phyloP scores from a whole-genome alignment of 1,140 invertebrate genomes.

The Drosophila simulans region DNA sequence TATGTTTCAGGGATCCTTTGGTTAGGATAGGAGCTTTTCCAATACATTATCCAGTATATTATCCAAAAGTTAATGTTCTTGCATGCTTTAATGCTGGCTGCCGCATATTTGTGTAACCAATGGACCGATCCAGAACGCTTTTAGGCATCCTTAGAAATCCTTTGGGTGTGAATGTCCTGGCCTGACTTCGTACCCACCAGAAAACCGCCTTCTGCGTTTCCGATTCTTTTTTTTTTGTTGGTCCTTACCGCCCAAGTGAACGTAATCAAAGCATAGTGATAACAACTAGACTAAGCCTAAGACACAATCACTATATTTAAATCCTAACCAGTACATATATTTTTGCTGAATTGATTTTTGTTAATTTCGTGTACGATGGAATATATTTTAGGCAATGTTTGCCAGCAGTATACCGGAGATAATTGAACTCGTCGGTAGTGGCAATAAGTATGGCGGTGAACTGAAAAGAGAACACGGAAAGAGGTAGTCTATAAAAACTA shows the following conservation, averaged over 20 bases:
- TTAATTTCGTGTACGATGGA: constrained; percentile 61
- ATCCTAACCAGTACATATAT: constrained; percentile 45
- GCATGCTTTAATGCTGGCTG: constrained; percentile 82
- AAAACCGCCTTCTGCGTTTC: background rate
- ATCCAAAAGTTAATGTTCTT: constrained; percentile 53
- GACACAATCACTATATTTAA: constrained; percentile 45
- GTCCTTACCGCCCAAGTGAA: constrained; percentile 5
- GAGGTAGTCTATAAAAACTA: constrained; percentile 89
- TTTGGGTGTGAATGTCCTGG: constrained; percentile 59
- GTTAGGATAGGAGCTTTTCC: constrained; percentile 20
- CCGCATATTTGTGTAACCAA: constrained; percentile 60
- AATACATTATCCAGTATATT: constrained; percentile 22
- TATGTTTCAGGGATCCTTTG: constrained; percentile 16
- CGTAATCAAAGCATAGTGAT: constrained; percentile 21
- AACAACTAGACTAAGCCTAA: constrained; percentile 53
- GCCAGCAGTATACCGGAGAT: constrained; percentile 99
- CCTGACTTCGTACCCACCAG: constrained; percentile 36
- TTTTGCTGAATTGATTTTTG: constrained; percentile 64
- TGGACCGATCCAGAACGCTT: constrained; percentile 40
- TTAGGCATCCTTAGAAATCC: constrained; percentile 44
- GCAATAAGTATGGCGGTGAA: constrained; percentile 98
- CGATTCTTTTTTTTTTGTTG: constrained; percentile 14
- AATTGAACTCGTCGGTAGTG: constrained; percentile 98
- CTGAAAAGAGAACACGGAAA: constrained; percentile 99
- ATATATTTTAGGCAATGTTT: constrained; percentile 95